These are phyloP conservation scores for Carassius carassius DNA, from an alignment of 2,113 vertebrate genomes.

Conservation along the genomic window DNA sequence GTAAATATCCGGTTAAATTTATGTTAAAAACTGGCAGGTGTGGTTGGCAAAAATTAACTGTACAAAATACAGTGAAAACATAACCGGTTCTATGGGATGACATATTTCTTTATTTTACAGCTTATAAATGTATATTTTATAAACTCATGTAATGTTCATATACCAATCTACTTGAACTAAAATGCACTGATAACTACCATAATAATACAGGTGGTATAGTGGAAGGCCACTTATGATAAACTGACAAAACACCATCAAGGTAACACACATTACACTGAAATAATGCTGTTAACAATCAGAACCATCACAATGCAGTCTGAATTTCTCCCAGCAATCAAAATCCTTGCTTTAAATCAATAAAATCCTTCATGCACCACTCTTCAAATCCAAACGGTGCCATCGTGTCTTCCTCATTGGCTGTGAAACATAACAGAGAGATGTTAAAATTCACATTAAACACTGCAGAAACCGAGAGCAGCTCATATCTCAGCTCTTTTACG, in stretches of 20 bases:
- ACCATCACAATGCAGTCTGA: slow-evolving; percentile 28
- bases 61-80: neutral
- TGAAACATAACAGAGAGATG: slow-evolving; percentile 29
- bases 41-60: neutral
- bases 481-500: slow-evolving; percentile 57
- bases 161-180: neutral
- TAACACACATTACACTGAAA: neutral
- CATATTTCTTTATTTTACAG: neutral
- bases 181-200: neutral
- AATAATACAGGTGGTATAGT: neutral
- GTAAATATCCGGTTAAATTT: neutral
- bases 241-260: neutral
- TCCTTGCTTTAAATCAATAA: slow-evolving; percentile 31
- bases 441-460: slow-evolving; percentile 52
- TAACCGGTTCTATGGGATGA: neutral
- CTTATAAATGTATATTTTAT: neutral
- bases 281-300: neutral
- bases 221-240: neutral
- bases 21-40: neutral
- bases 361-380: slow-evolving; percentile 17
- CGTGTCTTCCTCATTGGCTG: slow-evolving; percentile 42
- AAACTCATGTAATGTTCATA: neutral
- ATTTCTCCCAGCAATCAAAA: slow-evolving; percentile 48
- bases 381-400: slow-evolving; percentile 50
- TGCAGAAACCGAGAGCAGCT: slow-evolving; percentile 47